phyloP scores from a whole-genome alignment of 2,113 vertebrate genomes.

The Osmerus eperlanus region DNA sequence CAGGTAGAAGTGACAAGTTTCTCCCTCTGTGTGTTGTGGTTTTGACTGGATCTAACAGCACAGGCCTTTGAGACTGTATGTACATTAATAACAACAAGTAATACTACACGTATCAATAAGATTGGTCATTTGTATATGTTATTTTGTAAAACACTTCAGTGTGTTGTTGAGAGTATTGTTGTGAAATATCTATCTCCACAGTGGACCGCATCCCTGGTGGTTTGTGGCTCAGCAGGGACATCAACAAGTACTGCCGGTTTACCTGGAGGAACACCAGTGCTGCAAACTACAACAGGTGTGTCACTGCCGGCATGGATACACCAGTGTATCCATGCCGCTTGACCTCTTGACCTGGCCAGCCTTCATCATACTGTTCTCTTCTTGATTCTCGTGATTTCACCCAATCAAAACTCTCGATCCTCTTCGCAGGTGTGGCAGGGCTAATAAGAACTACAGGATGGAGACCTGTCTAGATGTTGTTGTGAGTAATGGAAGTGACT shows the following conservation, averaged over 20 bases:
- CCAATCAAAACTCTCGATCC: neutral
- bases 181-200: constrained; percentile 28
- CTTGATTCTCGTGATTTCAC: neutral
- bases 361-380: neutral
- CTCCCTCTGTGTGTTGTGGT: neutral
- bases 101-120: too few species aligned
- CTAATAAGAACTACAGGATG: constrained; percentile 61
- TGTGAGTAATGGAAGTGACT: constrained; percentile 45
- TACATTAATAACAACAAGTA: too few species aligned
- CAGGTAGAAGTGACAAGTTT: constrained; percentile 52
- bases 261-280: constrained; percentile 68
- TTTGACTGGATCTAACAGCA: neutral
- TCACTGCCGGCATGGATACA: too few species aligned
- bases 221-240: constrained; percentile 70
- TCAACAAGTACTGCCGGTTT: constrained; percentile 76
- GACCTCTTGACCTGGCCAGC: neutral
- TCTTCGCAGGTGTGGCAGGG: constrained; percentile 66
- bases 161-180: constrained; percentile 7
- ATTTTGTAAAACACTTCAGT: too few species aligned
- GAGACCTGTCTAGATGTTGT: constrained; percentile 71
- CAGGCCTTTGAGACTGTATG: neutral
- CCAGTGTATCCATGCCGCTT: neutral
- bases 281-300: constrained; percentile 69
- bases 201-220: constrained; percentile 49
- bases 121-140: too few species aligned